Evolutionary conservation across 2,797 vertebrate species (phyloP), one percentile per base, ranked within the genome.

Genomic region (Pseudochaenichthys georgianus): DNA sequence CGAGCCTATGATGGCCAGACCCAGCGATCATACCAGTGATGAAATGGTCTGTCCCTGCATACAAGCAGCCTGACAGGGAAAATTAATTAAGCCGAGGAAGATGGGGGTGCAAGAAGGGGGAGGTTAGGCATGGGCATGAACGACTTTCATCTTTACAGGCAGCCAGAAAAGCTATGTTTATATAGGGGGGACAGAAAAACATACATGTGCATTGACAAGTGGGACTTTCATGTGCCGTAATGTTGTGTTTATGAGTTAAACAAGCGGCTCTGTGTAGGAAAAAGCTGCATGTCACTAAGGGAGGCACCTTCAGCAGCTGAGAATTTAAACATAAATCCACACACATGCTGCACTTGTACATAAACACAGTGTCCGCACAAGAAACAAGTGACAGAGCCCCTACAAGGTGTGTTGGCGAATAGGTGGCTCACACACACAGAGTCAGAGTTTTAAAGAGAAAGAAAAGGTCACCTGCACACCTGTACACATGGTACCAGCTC

Each of bases 231-330:
- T 80, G 66, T 84, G 82, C 55, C 12, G 45, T 70, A 74, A 83
- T 77, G 80, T 82, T 85, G 81, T 88, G 78, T 84, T 80, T 83
- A 82, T 82, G 78, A 82, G 59, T 83, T 68, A 86, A 89, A 86
- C 72, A 87, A 86, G 64, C 54, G 3, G n/a, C 52, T 34, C 45
- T 2, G 8, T 80, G 76, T 83, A 70, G 21, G 72, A 34, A 82
- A 89, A 77, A 55, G 64, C 71, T 57, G 17, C 62, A 55, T 43
- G 65, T 64, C 72, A 75, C 59, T 15, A 70, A 62, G 28, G 38
- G 62, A 50, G 71, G 54, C 71, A 63, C 69, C 53, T 64, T 84
- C 52, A 54, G 72, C 82, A 89, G 87, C 85, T 90, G 82, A 71
- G 66, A 78, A 66, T 48, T 61, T 10, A 65, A 88, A 78, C 81